These are phyloP conservation scores for Salvelinus namaycush DNA, from an alignment of 2,113 vertebrate species.

Conservation along the genomic window DNA sequence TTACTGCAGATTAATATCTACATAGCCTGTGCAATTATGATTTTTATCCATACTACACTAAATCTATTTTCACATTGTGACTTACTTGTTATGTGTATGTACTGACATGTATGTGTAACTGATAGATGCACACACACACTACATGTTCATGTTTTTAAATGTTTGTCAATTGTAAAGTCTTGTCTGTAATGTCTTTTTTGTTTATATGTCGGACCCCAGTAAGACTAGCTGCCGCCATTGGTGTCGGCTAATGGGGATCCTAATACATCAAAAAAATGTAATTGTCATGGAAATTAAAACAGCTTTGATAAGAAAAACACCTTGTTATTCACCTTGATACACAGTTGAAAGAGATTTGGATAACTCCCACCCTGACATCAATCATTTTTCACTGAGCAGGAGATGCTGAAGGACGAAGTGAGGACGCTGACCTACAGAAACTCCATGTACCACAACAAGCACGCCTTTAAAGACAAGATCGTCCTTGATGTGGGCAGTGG, in stretches of 20 bases:
- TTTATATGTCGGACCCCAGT: too few species aligned
- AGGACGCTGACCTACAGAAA: conserved; percentile 96
- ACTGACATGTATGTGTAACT: too few species aligned
- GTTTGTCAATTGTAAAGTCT: too few species aligned
- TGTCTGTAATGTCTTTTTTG: too few species aligned
- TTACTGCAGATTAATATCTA: conserved; percentile 4
- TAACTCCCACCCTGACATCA: neutral
- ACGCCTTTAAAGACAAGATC: conserved; percentile 95
- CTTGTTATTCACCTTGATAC: neutral
- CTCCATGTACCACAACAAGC: conserved; percentile 98
- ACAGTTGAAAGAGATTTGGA: neutral
- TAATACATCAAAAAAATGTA: neutral
- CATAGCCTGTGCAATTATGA: neutral
- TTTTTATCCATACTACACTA: neutral
- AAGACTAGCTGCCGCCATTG: too few species aligned
- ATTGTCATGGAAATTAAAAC: neutral
- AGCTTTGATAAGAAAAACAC: neutral
- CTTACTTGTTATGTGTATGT: too few species aligned
- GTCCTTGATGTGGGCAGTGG: conserved; percentile 97
- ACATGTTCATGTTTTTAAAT: too few species aligned
- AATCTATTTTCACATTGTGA: neutral
- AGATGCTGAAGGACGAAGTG: conserved; percentile 98
- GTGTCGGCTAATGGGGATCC: too few species aligned
- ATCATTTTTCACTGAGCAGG: conserved; percentile 69
- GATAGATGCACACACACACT: too few species aligned